Evolutionary conservation across 2,888 invertebrate genomes (phyloP), one percentile per base, ranked within the genome.

Genomic region (Labia minor): DNA sequence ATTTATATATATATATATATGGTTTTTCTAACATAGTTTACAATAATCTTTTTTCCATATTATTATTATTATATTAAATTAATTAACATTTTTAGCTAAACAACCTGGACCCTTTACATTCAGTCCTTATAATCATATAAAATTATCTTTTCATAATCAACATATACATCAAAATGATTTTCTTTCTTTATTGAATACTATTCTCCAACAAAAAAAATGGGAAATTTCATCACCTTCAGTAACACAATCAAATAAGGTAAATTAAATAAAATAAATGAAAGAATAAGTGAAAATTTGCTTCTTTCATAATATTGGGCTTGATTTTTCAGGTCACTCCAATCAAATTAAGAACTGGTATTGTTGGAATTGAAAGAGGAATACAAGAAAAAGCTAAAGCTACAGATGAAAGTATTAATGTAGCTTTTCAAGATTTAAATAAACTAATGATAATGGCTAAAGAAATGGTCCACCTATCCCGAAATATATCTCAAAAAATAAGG

Each of bases 401-500:
- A 0, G 93, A 95, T 79, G 87, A 90, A 74, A 94, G 90, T 75
- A 98, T 99, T 72, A 87, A 86, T 16, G 82, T 89, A 71, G 98
- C 99, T 1, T 99, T 99, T 79, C 90, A 97, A 79, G 99, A 99
- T 79, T 83, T 99, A 66, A 90, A 83, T 74, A 92, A 93, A 73
- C 81, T 99, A 1, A 99, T 99, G 92, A 86, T 85, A 20, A 93
- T 92, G 86, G 98, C 98, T 0, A 92, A 95, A 77, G 96, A 98
- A 72, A 99, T 99, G 99, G 98, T 99, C 62, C 79, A 82, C 0
- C 80, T 99, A 71, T 93, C 97, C 0, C 92, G 92, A 76, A 89
- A 84, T 71, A 97, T 99, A 73, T 93, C 97, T 21, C 85, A 84
- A 64, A 96, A 94, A 82, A 93, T 99, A 73, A 87, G 89, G 77